A percentile compares a stretch with the other conserved stretches of the same genome.
Conservation (phyloP, 2,888 invertebrate genomes). For the Gerris lacustris region DNA sequence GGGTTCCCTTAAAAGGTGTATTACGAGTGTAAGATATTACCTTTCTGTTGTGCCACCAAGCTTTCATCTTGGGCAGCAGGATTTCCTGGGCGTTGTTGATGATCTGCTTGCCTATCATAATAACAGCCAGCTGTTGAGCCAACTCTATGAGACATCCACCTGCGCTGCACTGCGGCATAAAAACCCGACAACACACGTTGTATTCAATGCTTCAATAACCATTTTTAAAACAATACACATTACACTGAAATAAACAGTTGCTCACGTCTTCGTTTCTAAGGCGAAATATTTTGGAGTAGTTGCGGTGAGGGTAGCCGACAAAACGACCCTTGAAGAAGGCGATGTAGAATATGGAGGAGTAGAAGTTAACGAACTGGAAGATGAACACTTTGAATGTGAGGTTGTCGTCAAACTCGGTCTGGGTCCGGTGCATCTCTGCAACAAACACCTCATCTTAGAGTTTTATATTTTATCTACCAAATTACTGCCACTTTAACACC, state of each 20-base stretch:
- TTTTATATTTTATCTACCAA: not conserved
- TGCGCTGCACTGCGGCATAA: slow-evolving; percentile 40
- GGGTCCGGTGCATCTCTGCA: slow-evolving; percentile 41
- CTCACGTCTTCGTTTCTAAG: slow-evolving; percentile 44
- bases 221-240: too few relatives aligned
- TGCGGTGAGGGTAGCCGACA: slow-evolving; percentile 41
- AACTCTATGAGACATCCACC: slow-evolving; percentile 46
- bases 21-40: slow-evolving; percentile 19
- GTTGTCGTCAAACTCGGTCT: slow-evolving; percentile 47
- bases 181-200: not conserved
- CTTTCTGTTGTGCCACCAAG: slow-evolving; percentile 38
- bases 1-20: too few relatives aligned
- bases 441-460: slow-evolving; percentile 10
- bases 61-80: slow-evolving; percentile 42
- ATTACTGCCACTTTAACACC: too few relatives aligned
- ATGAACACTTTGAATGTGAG: slow-evolving; percentile 48
- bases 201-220: too few relatives aligned
- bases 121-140: slow-evolving; percentile 45
- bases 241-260: not conserved
- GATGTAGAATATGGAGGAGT: slow-evolving; percentile 49
- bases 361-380: slow-evolving; percentile 50
- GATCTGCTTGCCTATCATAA: slow-evolving; percentile 47
- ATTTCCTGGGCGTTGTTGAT: slow-evolving; percentile 47
- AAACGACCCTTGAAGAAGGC: slow-evolving; percentile 47
- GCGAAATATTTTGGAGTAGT: slow-evolving; percentile 42